A percentile compares a stretch with the other conserved stretches of the same genome.
Conservation (phyloP, 2,113 vertebrate genomes). For the Natator depressus region DNA sequence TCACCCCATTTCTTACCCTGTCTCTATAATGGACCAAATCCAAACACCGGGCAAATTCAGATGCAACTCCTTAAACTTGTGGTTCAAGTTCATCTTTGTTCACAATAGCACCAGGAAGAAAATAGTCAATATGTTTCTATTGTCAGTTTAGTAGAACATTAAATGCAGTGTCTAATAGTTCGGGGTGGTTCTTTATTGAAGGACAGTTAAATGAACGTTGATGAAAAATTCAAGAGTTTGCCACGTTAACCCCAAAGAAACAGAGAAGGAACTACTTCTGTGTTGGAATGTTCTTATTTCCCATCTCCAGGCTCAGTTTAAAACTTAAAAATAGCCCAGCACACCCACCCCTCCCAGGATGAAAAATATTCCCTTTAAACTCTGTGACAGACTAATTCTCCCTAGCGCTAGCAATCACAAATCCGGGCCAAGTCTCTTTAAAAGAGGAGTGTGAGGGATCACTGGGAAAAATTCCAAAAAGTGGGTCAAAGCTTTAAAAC, state of each 20-base stretch:
- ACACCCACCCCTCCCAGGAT: neutral
- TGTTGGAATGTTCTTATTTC: slow-evolving; percentile 32
- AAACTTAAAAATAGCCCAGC: slow-evolving; percentile 53
- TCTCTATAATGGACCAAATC: accelerated
- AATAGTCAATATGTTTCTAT: neutral
- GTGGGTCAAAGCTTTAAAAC: slow-evolving; percentile 38
- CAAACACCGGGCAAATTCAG: neutral
- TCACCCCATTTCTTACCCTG: neutral
- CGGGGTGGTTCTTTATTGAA: slow-evolving; percentile 45
- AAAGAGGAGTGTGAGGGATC: slow-evolving; percentile 11
- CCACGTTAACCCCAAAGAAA: slow-evolving; percentile 32
- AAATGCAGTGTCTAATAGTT: neutral
- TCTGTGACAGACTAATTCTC: neutral
- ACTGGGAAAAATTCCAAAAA: neutral
- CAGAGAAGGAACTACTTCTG: slow-evolving; percentile 50
- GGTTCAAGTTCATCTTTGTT: neutral
- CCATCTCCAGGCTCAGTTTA: slow-evolving; percentile 28
- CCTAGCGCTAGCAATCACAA: accelerated
- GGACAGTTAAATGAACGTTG: slow-evolving; percentile 54
- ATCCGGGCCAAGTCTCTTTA: neutral
- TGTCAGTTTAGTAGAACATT: slow-evolving; percentile 6
- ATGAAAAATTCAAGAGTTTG: slow-evolving; percentile 65
- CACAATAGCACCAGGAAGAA: neutral
- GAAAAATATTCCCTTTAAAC: slow-evolving; percentile 39
- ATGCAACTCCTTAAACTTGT: neutral